Evolutionary conservation across 2,113 vertebrate genomes (phyloP).

Genomic region (Daphoenositta chrysoptera): DNA sequence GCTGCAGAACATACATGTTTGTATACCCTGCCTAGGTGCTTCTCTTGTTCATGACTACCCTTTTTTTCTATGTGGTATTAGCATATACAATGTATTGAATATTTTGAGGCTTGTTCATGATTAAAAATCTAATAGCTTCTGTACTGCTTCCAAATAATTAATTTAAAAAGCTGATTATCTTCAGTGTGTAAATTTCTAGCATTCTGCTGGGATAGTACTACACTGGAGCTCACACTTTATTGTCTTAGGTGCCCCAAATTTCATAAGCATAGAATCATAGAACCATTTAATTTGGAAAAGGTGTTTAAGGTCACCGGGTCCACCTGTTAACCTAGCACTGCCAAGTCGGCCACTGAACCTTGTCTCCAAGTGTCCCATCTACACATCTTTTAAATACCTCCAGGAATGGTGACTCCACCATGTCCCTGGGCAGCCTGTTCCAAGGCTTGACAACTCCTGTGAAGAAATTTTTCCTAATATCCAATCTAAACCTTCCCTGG

Average conservation of each 20-base stretch:
- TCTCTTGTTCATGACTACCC: neutral
- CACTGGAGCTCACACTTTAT: neutral
- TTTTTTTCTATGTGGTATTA: neutral
- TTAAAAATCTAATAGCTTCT: neutral
- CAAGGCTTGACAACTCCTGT: fast-evolving
- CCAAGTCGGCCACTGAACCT: neutral
- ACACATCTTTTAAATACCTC: fast-evolving
- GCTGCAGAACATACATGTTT: neutral
- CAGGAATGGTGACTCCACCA: neutral
- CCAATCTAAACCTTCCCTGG: neutral
- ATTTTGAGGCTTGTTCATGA: neutral
- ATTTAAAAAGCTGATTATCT: neutral
- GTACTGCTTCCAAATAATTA: neutral
- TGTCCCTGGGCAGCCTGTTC: neutral
- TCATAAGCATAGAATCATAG: neutral
- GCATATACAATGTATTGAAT: neutral
- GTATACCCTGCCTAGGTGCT: neutral
- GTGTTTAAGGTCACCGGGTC: neutral
- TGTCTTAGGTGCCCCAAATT: neutral
- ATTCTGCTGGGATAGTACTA: neutral
- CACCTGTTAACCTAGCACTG: neutral
- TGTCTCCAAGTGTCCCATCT: fast-evolving
- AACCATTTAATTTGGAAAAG: neutral
- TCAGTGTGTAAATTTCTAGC: neutral
- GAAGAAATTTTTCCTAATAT: neutral